These are phyloP conservation scores for Pseudolycoriella hygida DNA, from an alignment of 2,888 invertebrate species.

Conservation along the genomic window DNA sequence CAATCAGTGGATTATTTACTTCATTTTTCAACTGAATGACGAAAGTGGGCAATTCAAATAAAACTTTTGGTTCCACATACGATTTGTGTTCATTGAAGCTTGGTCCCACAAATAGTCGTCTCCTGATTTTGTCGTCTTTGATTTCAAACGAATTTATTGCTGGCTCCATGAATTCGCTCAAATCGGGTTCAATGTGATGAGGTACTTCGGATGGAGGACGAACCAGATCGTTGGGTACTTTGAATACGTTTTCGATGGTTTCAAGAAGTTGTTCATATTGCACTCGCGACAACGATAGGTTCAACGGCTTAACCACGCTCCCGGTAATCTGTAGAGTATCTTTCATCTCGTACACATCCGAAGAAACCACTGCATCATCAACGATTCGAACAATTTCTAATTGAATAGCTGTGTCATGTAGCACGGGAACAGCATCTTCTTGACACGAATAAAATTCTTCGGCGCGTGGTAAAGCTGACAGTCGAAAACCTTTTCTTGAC, in stretches of 20 bases:
- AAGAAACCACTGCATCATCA: conserved; percentile 10
- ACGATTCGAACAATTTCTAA: conserved; percentile 38
- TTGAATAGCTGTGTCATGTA: conserved; percentile 75
- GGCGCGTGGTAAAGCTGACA: conserved; percentile 30
- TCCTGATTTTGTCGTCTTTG: conserved; percentile 7
- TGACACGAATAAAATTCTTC: conserved; percentile 59
- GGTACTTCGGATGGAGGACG: conserved; percentile 17
- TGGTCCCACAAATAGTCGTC: conserved; percentile 6
- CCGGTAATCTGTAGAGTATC: conserved; percentile 37
- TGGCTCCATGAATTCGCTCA: neutral
- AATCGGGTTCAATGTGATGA: conserved; percentile 20
- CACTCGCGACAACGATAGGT: conserved; percentile 65
- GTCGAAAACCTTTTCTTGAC: conserved; percentile 24
- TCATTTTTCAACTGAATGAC: conserved; percentile 59
- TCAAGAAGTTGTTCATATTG: conserved; percentile 84
- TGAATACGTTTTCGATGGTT: conserved; percentile 32
- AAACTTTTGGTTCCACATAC: conserved; percentile 26
- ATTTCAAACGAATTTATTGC: conserved; percentile 7
- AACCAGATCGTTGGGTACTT: conserved; percentile 16
- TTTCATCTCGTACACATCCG: conserved; percentile 2
- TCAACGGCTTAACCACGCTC: conserved; percentile 63
- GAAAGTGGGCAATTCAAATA: conserved; percentile 56
- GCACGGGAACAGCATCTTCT: conserved; percentile 61
- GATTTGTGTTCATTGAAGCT: conserved; percentile 7
- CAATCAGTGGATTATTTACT: conserved; percentile 64